Evolutionary conservation across 1,140 invertebrate genomes (phyloP), one percentile per base, ranked within the genome.

Genomic region (Proales similis): DNA sequence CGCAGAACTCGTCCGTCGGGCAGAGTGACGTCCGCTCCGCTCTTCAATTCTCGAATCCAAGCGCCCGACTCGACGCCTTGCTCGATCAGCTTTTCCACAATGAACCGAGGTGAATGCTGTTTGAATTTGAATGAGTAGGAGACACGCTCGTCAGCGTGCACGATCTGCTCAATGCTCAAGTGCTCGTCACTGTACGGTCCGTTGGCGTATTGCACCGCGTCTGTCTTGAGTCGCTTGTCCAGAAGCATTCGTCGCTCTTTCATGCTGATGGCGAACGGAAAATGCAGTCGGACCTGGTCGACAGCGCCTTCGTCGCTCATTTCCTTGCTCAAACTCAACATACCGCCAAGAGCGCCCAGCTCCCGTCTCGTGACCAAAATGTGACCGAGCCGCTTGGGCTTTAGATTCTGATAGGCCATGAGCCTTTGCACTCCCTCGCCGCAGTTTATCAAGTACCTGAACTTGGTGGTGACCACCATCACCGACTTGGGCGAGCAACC

Each of bases 401-500:
- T 22, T 2, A 46, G 20, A 19, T 62, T 62, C 7, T 46, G 46
- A 5, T 29, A 47, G 4, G 49, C 12, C n/a, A 51, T 26, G 3
- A 12, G 9, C 9, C 62, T 26, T 22, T 48, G 48, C 22, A 24
- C 53, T 14, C 62, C 62, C 33, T 63, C 62, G 3, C 62, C 62
- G 45, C 62, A 51, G 33, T 51, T 51, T 12, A 63, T 46, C 27
- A 63, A 30, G 43, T 63, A 63, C 22, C 42, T 14, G n/a, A n/a
- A 43, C 4, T 29, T 27, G 26, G 49, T 48, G 14, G 30, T 48
- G 19, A 30, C 33, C 17, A 63, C 22, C n/a, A 63, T 30, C 14
- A 46, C 22, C 0, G 62, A 63, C 33, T 63, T 63, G 4, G 36
- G 22, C 2, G 24, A 26, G 27, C n/a, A 30, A 12, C 12, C n/a